Base-by-base conservation (phyloP, 2,888 invertebrate genomes). In the Ophonus ardosiacus region DNA sequence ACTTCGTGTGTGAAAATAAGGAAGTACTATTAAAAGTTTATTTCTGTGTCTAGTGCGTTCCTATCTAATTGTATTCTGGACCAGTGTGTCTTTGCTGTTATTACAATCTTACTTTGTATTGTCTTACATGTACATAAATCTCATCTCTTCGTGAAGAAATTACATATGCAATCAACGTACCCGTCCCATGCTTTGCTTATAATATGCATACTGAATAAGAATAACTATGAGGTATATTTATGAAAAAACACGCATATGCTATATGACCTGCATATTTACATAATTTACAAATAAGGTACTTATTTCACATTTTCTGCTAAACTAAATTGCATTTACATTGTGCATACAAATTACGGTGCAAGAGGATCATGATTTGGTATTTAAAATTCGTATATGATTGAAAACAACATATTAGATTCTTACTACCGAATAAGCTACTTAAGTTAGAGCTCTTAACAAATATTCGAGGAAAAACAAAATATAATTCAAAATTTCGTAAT, bases 171-270 rank as follows among this genome's bases (percentile, higher is more conserved):
- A 31, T 65, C n/a, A 68, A 68, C 68, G 68, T 68, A 31, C 68
- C 15, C 31, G 68, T 31, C 68, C 40, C 38, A 68, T 68, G 68
- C 31, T 68, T 68, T 31, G 68, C 68, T 68, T 63, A 17, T 59
- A 68, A 68, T 68, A 68, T 68, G 68, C 31, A 68, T 68, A 15
- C 3, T 68, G 68, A 68, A 68, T 68, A n/a, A n/a, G n/a, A n/a
- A n/a, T 68, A 68, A 68, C n/a, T 68, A 68, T 68, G 38, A 68
- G 68, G 38, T 68, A 68, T 68, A 68, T 68, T 68, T 68, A 68
- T 68, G 68, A 68, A 68, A 68, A 68, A 68, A 68, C 68, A 7
- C 31, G 68, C 38, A 31, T 68, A 68, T 68, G 68, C 68, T 24
- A 31, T 68, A 68, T 38, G 38, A n/a, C 38, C 6, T 13, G 68